Evolutionary conservation across 1,140 invertebrate species (phyloP).

Genomic region (Drosophila rhopaloa): DNA sequence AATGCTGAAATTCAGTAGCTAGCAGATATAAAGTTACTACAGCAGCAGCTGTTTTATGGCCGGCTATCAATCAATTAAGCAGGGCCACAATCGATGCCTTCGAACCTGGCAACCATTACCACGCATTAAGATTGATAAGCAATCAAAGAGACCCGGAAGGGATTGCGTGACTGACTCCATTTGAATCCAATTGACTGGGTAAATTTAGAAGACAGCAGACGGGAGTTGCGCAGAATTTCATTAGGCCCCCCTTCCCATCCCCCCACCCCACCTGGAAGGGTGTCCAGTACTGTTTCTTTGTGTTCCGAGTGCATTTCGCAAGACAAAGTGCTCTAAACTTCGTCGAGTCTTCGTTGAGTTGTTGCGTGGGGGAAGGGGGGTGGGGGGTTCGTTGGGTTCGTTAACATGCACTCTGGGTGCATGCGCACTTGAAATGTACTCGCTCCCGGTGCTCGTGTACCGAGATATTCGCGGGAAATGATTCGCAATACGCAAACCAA

Average conservation of each 20-base stretch:
- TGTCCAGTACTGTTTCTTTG: background rate
- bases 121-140: conserved; percentile 57
- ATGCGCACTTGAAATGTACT: conserved; percentile 74
- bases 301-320: conserved; percentile 40
- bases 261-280: background rate
- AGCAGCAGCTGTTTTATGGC: conserved; percentile 39
- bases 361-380: too few relatives aligned
- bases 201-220: background rate
- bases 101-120: conserved; percentile 64
- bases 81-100: conserved; percentile 40
- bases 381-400: conserved; percentile 37
- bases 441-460: conserved; percentile 63
- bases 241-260: background rate
- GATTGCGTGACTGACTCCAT: conserved; percentile 44
- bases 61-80: conserved; percentile 66
- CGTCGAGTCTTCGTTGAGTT: conserved; percentile 43
- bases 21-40: background rate
- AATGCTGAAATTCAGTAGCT: background rate
- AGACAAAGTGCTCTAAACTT: conserved; percentile 20
- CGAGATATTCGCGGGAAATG: conserved; percentile 66
- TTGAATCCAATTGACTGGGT: conserved; percentile 36
- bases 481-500: conserved; percentile 28
- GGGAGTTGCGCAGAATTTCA: background rate
- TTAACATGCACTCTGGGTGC: conserved; percentile 65
- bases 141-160: conserved; percentile 9